Evolutionary conservation across 1,140 invertebrate genomes (phyloP), one percentile per base, ranked within the genome.

Genomic region (Heliconius congener): DNA sequence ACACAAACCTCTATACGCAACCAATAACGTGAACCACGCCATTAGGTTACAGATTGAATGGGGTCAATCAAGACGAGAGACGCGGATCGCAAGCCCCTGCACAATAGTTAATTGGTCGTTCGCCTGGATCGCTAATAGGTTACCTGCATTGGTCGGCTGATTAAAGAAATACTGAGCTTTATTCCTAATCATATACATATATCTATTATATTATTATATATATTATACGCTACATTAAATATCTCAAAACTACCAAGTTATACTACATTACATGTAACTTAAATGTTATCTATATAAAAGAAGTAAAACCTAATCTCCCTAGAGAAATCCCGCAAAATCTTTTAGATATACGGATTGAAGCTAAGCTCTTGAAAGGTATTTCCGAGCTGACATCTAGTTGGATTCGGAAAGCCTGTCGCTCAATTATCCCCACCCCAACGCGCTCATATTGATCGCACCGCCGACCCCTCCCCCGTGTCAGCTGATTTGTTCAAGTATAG

Each of bases 361-460:
- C 39, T 76, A 76, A 76, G 39, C 34, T 70, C 37, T n/a, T 71
- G 37, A 71, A 76, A 50, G 37, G 34, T 16, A 71, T 70, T 76
- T 76, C 66, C 74, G 60, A 75, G 55, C 74, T 71, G 42, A 57
- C 57, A 76, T 76, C 74, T 66, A 60, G 46, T 73, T 71, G 75
- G 57, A 79, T 79, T 30, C 66, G 30, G 74, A 42, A 74, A 71
- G 77, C 70, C 76, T 71, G 46, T 46, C 80, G 80, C 57, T 75
- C 82, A 79, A 79, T 79, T 79, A 82, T 78, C 66, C 75, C 71
- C 77, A 66, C 74, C 72, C 60, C 75, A 77, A 79, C 82, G 78
- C 73, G 78, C 42, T 76, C 42, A 77, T 83, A 83, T 85, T 76
- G 84, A 85, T 85, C 84, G 84, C 73, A 37, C 55, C 23, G 42